Evolutionary conservation across 1,140 invertebrate species (phyloP).

Genomic region (Drosophila pruinosa): DNA sequence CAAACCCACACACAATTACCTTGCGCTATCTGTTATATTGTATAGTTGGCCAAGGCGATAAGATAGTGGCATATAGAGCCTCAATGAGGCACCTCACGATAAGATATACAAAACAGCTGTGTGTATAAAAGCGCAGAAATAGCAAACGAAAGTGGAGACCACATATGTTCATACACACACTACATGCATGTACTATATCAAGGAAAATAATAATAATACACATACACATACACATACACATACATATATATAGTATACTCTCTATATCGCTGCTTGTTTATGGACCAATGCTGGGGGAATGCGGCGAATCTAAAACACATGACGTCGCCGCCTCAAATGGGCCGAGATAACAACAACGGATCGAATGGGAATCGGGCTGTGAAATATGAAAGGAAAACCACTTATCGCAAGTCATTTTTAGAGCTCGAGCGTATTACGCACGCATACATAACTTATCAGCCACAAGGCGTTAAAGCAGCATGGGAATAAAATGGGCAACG

Average conservation of each 20-base stretch:
- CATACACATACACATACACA: conserved; percentile 7
- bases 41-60: conserved; percentile 37
- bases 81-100: conserved; percentile 34
- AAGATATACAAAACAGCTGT: conserved; percentile 51
- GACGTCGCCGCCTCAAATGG: conserved; percentile 25
- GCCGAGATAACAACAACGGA: not conserved
- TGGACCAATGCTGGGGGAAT: conserved; percentile 18
- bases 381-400: not conserved
- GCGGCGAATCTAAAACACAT: conserved; percentile 15
- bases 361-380: not conserved
- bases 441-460: conserved; percentile 11
- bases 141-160: conserved; percentile 34
- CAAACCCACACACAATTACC: not conserved
- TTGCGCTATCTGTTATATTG: conserved; percentile 31
- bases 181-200: not conserved
- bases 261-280: conserved; percentile 10
- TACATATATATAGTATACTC: conserved; percentile 10
- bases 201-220: conserved; percentile 9
- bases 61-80: conserved; percentile 27
- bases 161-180: not conserved
- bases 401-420: conserved; percentile 13
- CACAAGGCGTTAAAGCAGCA: not conserved
- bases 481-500: not conserved
- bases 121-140: conserved; percentile 30
- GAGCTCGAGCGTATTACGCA: conserved; percentile 5